phyloP scores from a whole-genome alignment of 1,140 invertebrate genomes.

The Wasmannia auropunctata region DNA sequence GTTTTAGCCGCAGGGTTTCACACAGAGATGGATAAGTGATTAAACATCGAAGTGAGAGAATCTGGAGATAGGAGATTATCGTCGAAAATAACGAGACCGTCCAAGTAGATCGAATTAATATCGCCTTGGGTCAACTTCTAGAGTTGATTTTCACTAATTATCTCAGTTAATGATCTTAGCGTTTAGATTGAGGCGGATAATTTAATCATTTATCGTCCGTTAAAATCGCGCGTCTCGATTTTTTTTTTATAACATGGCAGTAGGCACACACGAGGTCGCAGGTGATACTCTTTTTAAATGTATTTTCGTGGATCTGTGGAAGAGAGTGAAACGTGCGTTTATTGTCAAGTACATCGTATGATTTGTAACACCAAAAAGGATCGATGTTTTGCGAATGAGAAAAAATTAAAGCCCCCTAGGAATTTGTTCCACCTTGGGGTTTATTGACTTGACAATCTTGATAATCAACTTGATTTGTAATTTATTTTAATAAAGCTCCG shows the following conservation, averaged over 20 bases:
- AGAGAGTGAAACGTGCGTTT: background rate
- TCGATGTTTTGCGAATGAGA: background rate
- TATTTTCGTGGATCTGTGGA: background rate
- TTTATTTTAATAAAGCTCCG: slow-evolving; percentile 4
- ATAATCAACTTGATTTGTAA: slow-evolving; percentile 54
- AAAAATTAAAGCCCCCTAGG: slow-evolving; percentile 52
- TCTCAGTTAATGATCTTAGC: background rate
- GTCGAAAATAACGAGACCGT: background rate
- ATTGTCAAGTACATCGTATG: background rate
- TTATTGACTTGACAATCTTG: slow-evolving; percentile 75
- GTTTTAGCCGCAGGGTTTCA: slow-evolving; percentile 9
- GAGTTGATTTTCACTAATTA: background rate
- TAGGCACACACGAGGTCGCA: background rate
- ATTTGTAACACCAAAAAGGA: slow-evolving; percentile 24
- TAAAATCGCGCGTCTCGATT: background rate
- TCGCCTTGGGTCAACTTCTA: slow-evolving; percentile 15
- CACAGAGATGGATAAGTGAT: background rate
- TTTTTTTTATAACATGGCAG: background rate
- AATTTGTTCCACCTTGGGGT: slow-evolving; percentile 64
- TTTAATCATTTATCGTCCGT: background rate
- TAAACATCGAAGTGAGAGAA: background rate
- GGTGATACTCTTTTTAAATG: background rate
- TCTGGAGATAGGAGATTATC: background rate
- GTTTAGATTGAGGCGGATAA: background rate
- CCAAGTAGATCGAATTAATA: background rate